Evolutionary conservation across 1,140 invertebrate genomes (phyloP).

Genomic region (Nephotettix cincticeps): DNA sequence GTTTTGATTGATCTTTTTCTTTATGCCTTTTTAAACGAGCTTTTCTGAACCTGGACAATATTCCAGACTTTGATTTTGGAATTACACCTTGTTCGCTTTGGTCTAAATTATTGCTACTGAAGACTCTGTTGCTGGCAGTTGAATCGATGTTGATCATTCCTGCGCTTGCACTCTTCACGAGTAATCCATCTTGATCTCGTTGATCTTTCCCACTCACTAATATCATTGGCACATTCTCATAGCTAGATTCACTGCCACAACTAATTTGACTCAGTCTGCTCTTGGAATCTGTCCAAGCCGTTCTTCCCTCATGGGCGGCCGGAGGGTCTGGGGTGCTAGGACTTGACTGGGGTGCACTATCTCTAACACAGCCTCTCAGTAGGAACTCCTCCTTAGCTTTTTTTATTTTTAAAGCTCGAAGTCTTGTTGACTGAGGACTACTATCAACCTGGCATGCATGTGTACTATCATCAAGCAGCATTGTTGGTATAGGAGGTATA

Average conservation of each 20-base stretch:
- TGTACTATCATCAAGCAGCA: background rate
- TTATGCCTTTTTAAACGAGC: conserved; percentile 52
- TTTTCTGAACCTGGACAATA: conserved; percentile 63
- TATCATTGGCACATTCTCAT: conserved; percentile 38
- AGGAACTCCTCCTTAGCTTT: conserved; percentile 65
- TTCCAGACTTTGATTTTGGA: conserved; percentile 43
- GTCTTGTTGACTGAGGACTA: conserved; percentile 21
- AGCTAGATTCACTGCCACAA: conserved; percentile 55
- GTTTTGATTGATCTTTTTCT: conserved; percentile 45
- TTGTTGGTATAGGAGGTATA: conserved; percentile 6
- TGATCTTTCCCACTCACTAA: conserved; percentile 29
- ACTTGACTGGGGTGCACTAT: background rate
- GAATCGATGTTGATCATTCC: conserved; percentile 67
- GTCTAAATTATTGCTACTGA: background rate
- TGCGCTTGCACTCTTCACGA: conserved; percentile 67
- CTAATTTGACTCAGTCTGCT: conserved; percentile 56
- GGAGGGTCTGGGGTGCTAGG: conserved; percentile 38
- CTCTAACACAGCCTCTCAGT: conserved; percentile 34
- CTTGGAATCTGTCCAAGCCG: conserved; percentile 31
- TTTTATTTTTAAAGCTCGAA: conserved; percentile 55
- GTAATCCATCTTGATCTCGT: conserved; percentile 34
- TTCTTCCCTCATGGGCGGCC: conserved; percentile 40
- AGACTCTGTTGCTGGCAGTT: background rate
- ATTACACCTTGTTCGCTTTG: background rate
- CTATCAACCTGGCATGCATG: background rate